Percentiles rank a stretch among this genome's conserved stretches.
Evolutionary conservation across 2,113 vertebrate genomes (phyloP).

Genomic region (Lanius ludovicianus): DNA sequence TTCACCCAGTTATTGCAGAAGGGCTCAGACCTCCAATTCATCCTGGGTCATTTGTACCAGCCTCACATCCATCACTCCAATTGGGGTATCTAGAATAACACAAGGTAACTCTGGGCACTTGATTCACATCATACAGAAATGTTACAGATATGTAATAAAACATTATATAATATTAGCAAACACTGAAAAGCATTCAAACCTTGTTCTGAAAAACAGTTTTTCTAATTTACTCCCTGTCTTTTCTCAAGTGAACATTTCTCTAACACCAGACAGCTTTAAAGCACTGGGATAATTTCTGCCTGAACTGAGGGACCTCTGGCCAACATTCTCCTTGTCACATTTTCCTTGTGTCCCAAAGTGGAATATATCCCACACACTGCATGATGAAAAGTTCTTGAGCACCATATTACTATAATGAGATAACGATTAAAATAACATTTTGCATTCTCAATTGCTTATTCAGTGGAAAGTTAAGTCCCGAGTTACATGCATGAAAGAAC

Average conservation of each 20-base stretch:
- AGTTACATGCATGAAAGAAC: neutral
- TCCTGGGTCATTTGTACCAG: neutral
- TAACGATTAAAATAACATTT: neutral
- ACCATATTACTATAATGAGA: neutral
- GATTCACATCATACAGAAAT: neutral
- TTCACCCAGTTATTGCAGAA: neutral
- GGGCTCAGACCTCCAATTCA: neutral
- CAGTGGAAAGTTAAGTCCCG: constrained; percentile 39
- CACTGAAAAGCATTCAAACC: neutral
- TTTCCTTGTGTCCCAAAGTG: neutral
- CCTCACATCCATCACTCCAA: rapidly evolving
- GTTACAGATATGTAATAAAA: neutral
- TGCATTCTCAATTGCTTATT: constrained; percentile 29
- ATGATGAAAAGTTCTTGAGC: neutral
- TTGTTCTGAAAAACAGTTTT: neutral
- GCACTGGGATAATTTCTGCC: neutral
- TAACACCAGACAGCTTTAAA: neutral
- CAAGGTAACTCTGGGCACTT: neutral
- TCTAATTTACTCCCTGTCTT: neutral
- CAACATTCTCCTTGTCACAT: neutral
- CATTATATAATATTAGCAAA: neutral
- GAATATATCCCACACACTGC: neutral
- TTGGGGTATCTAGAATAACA: neutral
- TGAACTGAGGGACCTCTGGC: neutral
- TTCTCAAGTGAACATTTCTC: neutral